A percentile compares a stretch with the other conserved stretches of the same genome.
phyloP scores from a whole-genome alignment of 2,113 vertebrate species.

The Panthera tigris region DNA sequence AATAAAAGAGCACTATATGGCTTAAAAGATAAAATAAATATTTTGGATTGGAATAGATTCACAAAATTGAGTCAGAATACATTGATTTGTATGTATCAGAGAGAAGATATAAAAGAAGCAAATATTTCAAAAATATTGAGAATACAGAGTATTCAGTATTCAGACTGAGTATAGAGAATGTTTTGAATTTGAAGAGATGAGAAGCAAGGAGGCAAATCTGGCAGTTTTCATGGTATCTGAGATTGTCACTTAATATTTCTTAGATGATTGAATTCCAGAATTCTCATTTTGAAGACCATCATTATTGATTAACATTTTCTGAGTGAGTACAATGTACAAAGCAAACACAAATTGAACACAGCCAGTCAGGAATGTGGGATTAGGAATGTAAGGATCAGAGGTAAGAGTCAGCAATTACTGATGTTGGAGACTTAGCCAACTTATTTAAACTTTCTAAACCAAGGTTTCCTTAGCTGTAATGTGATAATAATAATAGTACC shows the following conservation, averaged over 20 bases:
- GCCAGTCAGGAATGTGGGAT: neutral
- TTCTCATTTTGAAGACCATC: neutral
- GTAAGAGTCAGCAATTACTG: neutral
- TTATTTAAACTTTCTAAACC: neutral
- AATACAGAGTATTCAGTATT: neutral
- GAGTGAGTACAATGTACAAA: neutral
- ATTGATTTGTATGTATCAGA: neutral
- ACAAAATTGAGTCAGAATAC: neutral
- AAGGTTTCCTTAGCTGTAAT: neutral
- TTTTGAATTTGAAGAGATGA: constrained; percentile 13
- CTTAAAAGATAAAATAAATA: constrained; percentile 15
- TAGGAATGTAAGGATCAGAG: neutral
- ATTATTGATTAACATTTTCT: neutral
- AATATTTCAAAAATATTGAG: neutral
- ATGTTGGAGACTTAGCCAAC: neutral
- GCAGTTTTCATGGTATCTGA: neutral
- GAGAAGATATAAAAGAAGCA: neutral
- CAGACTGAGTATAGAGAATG: neutral
- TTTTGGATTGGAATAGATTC: constrained; percentile 22
- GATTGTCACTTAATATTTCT: constrained; percentile 21
- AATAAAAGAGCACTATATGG: constrained; percentile 31
- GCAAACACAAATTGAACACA: neutral
- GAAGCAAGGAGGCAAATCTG: neutral
- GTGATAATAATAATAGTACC: neutral
- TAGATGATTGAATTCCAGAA: neutral